These are phyloP conservation scores for Heteropelma amictum DNA, from an alignment of 2,888 invertebrate genomes.

Conservation along the genomic window DNA sequence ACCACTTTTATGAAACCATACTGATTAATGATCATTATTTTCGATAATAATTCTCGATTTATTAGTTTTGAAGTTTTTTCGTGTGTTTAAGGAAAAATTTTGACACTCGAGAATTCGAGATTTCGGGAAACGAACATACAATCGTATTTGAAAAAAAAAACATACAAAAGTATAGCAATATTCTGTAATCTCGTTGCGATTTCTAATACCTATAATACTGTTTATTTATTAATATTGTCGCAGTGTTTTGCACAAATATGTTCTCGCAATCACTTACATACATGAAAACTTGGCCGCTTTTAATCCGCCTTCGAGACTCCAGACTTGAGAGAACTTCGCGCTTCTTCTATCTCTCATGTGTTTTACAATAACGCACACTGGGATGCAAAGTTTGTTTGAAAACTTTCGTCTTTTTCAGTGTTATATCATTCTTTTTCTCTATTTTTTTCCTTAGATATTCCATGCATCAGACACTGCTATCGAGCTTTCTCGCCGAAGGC, in stretches of 20 bases:
- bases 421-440: not conserved
- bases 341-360: constrained; percentile 15
- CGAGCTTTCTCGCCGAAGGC: not conserved
- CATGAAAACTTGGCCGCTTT: constrained; percentile 37
- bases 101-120: too few species aligned
- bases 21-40: too few species aligned
- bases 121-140: too few species aligned
- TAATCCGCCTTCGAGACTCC: constrained; percentile 27
- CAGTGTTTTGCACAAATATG: constrained; percentile 8
- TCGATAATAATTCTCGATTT: too few species aligned
- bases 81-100: too few species aligned
- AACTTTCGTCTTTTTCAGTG: constrained; percentile 13
- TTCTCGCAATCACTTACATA: constrained; percentile 35
- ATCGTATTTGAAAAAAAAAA: too few species aligned
- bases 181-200: not conserved
- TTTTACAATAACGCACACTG: constrained; percentile 14
- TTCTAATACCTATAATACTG: not conserved
- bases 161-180: too few species aligned
- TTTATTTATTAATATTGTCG: constrained; percentile 31
- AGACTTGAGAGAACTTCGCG: not conserved
- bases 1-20: too few species aligned
- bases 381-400: constrained; percentile 17
- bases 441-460: not conserved
- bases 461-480: not conserved
- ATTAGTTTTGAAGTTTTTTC: too few species aligned